Conservation (phyloP, 2,888 invertebrate species). For the Diaphora mendica region DNA sequence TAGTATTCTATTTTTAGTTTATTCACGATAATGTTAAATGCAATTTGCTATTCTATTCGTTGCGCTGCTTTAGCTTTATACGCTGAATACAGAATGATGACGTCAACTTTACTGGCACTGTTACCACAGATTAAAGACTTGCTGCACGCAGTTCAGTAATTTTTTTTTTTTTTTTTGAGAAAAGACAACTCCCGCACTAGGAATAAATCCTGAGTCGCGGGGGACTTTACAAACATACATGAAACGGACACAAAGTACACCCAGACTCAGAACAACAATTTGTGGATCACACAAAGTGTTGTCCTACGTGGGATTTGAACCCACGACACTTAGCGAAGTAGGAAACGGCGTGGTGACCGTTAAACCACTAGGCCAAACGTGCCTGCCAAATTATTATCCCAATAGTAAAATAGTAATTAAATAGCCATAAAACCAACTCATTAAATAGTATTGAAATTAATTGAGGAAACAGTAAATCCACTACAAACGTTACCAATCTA, state of each 20-base stretch:
- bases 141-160: constrained; percentile 30
- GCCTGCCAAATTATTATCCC: too few species aligned
- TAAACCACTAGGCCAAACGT: too few species aligned
- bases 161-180: too few species aligned
- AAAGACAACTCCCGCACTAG: too few species aligned
- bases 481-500: constrained; percentile 34
- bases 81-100: constrained; percentile 43
- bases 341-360: too few species aligned
- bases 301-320: too few species aligned
- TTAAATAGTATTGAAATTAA: constrained; percentile 31
- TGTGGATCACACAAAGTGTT: too few species aligned
- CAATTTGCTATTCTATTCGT: constrained; percentile 50
- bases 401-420: constrained; percentile 39
- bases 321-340: too few species aligned
- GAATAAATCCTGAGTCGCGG: too few species aligned
- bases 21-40: constrained; percentile 50
- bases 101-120: constrained; percentile 32
- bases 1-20: constrained; percentile 55
- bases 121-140: constrained; percentile 18
- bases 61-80: constrained; percentile 21
- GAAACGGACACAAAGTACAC: too few species aligned
- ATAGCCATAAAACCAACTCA: constrained; percentile 41
- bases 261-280: too few species aligned
- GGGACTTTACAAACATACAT: too few species aligned
- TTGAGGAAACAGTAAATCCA: constrained; percentile 44